Evolutionary conservation across 2,888 invertebrate species (phyloP).

Genomic region (Hirtodrosophila trivittata): DNA sequence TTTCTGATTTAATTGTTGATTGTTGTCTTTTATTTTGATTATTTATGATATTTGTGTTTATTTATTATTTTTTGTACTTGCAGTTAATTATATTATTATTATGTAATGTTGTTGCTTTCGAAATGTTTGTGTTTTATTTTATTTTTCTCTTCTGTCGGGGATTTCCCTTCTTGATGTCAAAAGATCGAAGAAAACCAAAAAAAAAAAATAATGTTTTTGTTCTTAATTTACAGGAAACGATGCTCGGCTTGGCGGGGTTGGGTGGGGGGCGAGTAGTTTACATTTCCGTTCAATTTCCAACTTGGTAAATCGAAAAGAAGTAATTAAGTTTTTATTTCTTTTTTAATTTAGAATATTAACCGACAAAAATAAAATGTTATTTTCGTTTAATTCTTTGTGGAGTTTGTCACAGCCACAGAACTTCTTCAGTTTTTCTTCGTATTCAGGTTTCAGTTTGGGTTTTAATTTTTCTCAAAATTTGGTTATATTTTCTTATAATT

Average conservation of each 20-base stretch:
- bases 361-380: constrained; percentile 28
- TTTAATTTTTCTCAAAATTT: constrained; percentile 1
- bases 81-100: constrained; percentile 20
- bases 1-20: constrained; percentile 26
- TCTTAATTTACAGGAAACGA: constrained; percentile 45
- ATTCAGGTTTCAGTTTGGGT: neutral
- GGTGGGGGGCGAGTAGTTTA: constrained; percentile 82
- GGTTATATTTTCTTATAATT: constrained; percentile 7
- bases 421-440: constrained; percentile 12
- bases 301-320: constrained; percentile 33
- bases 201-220: constrained; percentile 34
- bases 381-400: constrained; percentile 23
- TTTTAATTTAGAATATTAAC: neutral
- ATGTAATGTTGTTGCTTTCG: constrained; percentile 18
- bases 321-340: neutral
- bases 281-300: constrained; percentile 77
- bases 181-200: too few species aligned
- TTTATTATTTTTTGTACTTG: constrained; percentile 34
- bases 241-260: constrained; percentile 42
- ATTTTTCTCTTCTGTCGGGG: constrained; percentile 1
- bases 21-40: constrained; percentile 20
- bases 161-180: too few species aligned
- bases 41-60: constrained; percentile 42
- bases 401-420: constrained; percentile 49
- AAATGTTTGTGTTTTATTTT: constrained; percentile 8